Base-by-base conservation (phyloP, 2,888 invertebrate species). In the Leucophora obtusa region DNA sequence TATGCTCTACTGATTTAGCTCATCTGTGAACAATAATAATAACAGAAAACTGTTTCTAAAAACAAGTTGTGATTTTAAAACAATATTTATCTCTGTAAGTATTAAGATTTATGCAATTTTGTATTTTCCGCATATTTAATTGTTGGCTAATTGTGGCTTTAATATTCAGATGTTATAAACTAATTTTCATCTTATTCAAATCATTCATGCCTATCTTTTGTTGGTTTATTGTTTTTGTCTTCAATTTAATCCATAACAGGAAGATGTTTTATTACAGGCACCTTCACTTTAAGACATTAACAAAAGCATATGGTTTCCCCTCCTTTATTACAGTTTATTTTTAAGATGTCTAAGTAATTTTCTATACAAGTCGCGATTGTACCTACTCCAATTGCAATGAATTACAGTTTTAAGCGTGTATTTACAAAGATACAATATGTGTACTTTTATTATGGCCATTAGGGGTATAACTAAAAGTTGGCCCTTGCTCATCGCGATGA, bases 91-190 rank as follows among this genome's bases (percentile, higher is more conserved):
- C 28, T 28, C 28, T 4, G 28, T 28, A 21, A 21, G 28, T 28
- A 28, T 7, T 59, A 43, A 68, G 5, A 33, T 60, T 60, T 60
- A 63, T 73, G 68, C 28, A 78, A 78, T 69, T 53, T 62, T 50
- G 28, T 11, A 60, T 68, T 78, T 78, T 78, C 72, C 78, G 62
- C 51, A 78, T 78, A 78, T n/a, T n/a, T n/a, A n/a, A 78, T 72
- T 68, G 63, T 69, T 68, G 43, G 28, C 66, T 56, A 72, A 68
- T 73, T 78, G 72, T 58, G 58, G 56, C 17, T 47, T 47, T 47
- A n/a, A 47, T 47, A 47, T 47, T 47, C 6, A n/a, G 10, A 2
- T 38, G 38, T 38, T 10, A 35, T 35, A 35, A 35, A 35, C 21
- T 3, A 35, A 10, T 35, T 35, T 43, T 43, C 50, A 65, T 58